Percentiles rank a stretch among this genome's conserved stretches.
These are phyloP conservation scores for Choloepus didactylus DNA, from an alignment of 2,797 vertebrate species.

Conservation along the genomic window DNA sequence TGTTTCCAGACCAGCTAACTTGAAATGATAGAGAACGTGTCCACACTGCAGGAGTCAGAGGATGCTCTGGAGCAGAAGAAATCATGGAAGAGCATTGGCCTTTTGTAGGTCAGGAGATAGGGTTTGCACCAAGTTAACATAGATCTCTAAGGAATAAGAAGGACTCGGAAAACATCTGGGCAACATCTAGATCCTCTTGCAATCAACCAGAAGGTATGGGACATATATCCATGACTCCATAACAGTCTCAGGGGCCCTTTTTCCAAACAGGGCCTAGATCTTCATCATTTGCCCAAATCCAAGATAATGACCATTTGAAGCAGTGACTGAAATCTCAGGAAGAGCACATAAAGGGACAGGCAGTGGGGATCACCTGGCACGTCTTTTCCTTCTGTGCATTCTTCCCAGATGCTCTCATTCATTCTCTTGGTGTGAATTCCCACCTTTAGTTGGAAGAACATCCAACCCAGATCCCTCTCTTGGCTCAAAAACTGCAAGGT, in stretches of 20 bases:
- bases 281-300: background rate
- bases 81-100: background rate
- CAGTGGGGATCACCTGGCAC: background rate
- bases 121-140: background rate
- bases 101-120: background rate
- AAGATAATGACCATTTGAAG: background rate
- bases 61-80: background rate
- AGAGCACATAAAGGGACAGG: background rate
- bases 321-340: background rate
- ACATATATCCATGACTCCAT: background rate
- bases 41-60: background rate
- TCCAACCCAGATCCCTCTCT: background rate
- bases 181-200: background rate
- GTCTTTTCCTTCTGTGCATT: background rate
- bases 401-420: background rate
- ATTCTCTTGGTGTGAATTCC: background rate
- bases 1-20: background rate
- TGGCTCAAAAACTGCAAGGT: background rate
- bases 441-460: background rate
- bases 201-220: background rate
- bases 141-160: background rate
- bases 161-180: background rate
- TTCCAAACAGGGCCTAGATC: slow-evolving; percentile 3
- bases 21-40: background rate
- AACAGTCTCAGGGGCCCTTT: background rate